Conservation (phyloP, 2,113 vertebrate genomes). For the Sclerurus mexicanus region DNA sequence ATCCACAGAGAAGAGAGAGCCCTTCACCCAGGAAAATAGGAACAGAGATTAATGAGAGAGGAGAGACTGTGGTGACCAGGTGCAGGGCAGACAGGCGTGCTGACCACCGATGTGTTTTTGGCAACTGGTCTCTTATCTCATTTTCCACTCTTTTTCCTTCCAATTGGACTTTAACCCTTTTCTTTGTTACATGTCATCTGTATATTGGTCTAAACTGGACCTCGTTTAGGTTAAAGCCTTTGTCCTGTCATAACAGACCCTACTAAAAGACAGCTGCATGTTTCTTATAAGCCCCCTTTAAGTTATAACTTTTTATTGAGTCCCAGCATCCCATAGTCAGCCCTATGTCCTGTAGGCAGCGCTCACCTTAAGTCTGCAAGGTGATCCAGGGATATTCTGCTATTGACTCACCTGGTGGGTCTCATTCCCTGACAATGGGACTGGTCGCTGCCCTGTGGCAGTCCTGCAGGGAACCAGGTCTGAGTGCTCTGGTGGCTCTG, state of each 20-base stretch:
- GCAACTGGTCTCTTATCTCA: not conserved
- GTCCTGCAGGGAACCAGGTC: fast-evolving
- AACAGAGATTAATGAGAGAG: not conserved
- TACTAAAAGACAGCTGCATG: too few relatives aligned
- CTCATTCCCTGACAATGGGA: not conserved
- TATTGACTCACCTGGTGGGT: not conserved
- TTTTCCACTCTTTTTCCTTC: not conserved
- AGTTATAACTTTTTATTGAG: not conserved
- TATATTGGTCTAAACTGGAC: too few relatives aligned
- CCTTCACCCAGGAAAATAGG: not conserved
- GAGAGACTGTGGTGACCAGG: not conserved
- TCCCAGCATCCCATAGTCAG: not conserved
- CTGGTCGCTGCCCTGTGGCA: not conserved
- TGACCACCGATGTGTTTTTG: not conserved
- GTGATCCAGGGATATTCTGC: not conserved
- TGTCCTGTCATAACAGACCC: too few relatives aligned
- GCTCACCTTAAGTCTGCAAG: not conserved
- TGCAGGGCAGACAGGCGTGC: not conserved
- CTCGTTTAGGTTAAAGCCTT: too few relatives aligned
- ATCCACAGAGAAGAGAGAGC: fast-evolving
- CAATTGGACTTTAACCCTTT: not conserved
- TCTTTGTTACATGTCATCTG: too few relatives aligned
- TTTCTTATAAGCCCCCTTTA: too few relatives aligned
- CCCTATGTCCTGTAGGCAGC: not conserved
- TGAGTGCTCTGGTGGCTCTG: not conserved